Conservation (phyloP, 2,797 vertebrate genomes). For the Myotis myotis region DNA sequence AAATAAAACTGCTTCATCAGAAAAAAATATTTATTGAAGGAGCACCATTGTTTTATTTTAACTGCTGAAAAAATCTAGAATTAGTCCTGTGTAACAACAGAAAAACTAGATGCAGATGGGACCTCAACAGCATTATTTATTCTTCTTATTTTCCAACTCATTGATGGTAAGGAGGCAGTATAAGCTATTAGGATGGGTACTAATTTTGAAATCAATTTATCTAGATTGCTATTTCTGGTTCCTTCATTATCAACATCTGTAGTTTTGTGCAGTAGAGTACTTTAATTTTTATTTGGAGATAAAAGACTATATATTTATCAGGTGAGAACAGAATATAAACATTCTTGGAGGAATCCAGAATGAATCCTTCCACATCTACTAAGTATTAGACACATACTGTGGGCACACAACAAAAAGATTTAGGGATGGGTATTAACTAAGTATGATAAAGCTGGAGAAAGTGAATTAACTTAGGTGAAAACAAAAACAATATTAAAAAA, state of each 20-base stretch:
- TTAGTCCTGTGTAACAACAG: neutral
- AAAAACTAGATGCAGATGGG: neutral
- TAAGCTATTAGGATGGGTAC: neutral
- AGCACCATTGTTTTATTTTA: constrained; percentile 35
- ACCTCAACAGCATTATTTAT: neutral
- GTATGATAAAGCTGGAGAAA: neutral
- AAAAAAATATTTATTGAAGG: neutral
- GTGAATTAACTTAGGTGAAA: neutral
- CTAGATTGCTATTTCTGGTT: neutral
- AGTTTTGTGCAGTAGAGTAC: neutral
- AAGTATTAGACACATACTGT: neutral
- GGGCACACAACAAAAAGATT: neutral
- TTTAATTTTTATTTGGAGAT: neutral
- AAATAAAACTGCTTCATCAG: neutral
- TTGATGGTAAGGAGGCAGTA: neutral
- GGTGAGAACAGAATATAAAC: neutral
- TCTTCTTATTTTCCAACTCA: neutral
- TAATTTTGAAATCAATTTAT: neutral
- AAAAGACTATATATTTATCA: neutral
- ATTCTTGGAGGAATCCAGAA: neutral
- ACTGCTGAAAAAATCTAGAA: constrained; percentile 28
- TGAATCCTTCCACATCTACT: neutral
- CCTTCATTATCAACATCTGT: neutral
- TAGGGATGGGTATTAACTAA: neutral
- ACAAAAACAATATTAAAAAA: constrained; percentile 29